Evolutionary conservation across 2,113 vertebrate genomes (phyloP), one percentile per base, ranked within the genome.

Genomic region (Holacanthus passer): DNA sequence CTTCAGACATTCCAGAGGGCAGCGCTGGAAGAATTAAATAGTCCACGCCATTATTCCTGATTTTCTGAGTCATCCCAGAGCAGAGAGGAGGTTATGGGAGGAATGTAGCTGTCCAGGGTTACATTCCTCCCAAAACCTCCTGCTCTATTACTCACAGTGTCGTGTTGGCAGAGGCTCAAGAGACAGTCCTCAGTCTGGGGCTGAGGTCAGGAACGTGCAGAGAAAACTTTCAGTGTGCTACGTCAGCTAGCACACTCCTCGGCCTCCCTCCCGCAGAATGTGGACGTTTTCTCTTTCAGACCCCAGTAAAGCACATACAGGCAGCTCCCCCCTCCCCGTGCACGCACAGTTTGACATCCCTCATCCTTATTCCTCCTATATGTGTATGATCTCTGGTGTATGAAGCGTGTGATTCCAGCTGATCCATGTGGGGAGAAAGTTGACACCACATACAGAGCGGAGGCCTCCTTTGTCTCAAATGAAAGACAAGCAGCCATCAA

Each of bases 131-230:
- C 35, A 37, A 37, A 37, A 37, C 35, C 8, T 4, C 32, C 86
- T 88, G 83, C 79, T 84, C 78, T 90, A 88, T 90, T 93, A 88
- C 87, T 92, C 89, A 88, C 84, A 81, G 72, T 84, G 82, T 90
- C 76, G 17, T 82, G 76, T 86, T 93, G 90, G 88, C 88, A 83
- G 62, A 11, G 39, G 69, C 85, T 82, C 84, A 87, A 77, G 82
- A 86, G 77, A 92, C 87, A 80, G 83, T 84, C 32, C 82, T 89
- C 83, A 84, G 88, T 87, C 88, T 82, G 77, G 67, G 83, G 76
- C 84, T 59, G 82, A 88, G 88, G 87, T 91, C 92, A 86, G 79
- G 76, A 93, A 86, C 82, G 60, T 87, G 91, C 73, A 76, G 64
- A 70, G 81, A 85, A 84, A 92, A 90, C 75, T 79, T 86, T 52